These are phyloP conservation scores for Ancistrus triradiatus DNA, from an alignment of 2,113 vertebrate genomes.

Conservation along the genomic window DNA sequence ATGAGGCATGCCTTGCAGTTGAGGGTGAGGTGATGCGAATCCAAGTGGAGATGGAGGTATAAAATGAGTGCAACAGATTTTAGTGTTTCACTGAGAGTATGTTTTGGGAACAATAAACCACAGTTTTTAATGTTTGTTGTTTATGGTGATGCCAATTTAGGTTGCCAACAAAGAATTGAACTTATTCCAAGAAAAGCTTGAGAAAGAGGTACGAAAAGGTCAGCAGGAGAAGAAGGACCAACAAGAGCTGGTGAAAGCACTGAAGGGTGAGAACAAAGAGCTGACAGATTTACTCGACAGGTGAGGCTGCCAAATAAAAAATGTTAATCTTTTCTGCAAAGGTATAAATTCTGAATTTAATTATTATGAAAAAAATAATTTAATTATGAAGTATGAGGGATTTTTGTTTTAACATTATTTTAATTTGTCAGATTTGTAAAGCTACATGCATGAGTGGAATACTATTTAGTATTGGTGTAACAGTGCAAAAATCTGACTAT, in stretches of 20 bases:
- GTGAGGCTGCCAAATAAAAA: too few relatives aligned
- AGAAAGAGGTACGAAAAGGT: constrained; percentile 78
- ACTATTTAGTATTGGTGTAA: too few relatives aligned
- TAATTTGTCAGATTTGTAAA: too few relatives aligned
- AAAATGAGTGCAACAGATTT: background rate
- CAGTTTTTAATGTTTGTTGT: background rate
- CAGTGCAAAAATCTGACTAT: too few relatives aligned
- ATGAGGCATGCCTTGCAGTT: constrained; percentile 50
- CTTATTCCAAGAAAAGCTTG: constrained; percentile 78
- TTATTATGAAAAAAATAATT: too few relatives aligned
- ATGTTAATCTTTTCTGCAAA: too few relatives aligned
- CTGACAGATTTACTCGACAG: constrained; percentile 60
- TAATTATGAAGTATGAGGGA: too few relatives aligned
- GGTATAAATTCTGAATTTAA: too few relatives aligned
- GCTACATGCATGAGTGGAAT: too few relatives aligned
- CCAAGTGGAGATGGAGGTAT: constrained; percentile 69
- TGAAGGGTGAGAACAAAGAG: constrained; percentile 72
- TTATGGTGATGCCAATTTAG: constrained; percentile 60
- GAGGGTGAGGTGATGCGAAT: constrained; percentile 64
- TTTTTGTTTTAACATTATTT: too few relatives aligned
- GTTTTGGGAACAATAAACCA: background rate
- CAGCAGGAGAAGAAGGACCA: constrained; percentile 85
- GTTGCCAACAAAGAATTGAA: constrained; percentile 78
- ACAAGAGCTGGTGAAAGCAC: constrained; percentile 72
- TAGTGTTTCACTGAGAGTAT: too few relatives aligned